A percentile compares a stretch with the other conserved stretches of the same genome.
phyloP scores from a whole-genome alignment of 2,113 vertebrate genomes.

The Hypanus sabinus region DNA sequence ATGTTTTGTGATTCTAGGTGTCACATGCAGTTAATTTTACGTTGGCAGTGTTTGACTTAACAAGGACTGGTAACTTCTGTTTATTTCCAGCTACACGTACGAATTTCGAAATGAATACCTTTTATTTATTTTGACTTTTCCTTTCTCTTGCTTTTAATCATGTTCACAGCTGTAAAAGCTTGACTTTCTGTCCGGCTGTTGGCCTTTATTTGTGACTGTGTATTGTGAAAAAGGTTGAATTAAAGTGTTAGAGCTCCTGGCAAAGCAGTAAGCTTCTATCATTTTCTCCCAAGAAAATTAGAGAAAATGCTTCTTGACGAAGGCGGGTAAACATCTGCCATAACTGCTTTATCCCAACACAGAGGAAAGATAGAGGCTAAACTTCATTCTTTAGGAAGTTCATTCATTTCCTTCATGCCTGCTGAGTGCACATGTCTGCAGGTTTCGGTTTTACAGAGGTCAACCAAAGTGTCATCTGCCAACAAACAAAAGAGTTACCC shows the following conservation, averaged over 20 bases:
- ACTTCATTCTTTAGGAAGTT: too few species aligned
- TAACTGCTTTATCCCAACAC: too few species aligned
- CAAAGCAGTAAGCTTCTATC: constrained; percentile 17
- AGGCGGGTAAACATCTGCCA: neutral
- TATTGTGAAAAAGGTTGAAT: constrained; percentile 19
- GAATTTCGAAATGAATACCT: constrained; percentile 4
- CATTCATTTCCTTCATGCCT: too few species aligned
- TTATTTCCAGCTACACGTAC: constrained; percentile 33
- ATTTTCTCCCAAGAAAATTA: neutral
- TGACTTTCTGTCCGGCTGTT: constrained; percentile 1
- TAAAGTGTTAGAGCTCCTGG: constrained; percentile 31
- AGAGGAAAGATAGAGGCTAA: too few species aligned
- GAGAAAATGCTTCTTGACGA: neutral
- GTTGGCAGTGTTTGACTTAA: constrained; percentile 51
- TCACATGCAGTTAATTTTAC: constrained; percentile 63
- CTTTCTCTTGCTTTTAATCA: constrained; percentile 16
- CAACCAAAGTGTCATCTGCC: too few species aligned
- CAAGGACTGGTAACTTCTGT: constrained; percentile 38
- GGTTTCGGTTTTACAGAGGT: too few species aligned
- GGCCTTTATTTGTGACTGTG: neutral
- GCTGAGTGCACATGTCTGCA: too few species aligned
- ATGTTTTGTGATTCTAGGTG: constrained; percentile 57
- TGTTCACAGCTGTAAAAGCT: constrained; percentile 1
- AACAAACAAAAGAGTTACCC: too few species aligned
- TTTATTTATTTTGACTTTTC: constrained; percentile 17